These are phyloP conservation scores for Cheilosia grossa DNA, from an alignment of 2,888 invertebrate species.

Conservation along the genomic window DNA sequence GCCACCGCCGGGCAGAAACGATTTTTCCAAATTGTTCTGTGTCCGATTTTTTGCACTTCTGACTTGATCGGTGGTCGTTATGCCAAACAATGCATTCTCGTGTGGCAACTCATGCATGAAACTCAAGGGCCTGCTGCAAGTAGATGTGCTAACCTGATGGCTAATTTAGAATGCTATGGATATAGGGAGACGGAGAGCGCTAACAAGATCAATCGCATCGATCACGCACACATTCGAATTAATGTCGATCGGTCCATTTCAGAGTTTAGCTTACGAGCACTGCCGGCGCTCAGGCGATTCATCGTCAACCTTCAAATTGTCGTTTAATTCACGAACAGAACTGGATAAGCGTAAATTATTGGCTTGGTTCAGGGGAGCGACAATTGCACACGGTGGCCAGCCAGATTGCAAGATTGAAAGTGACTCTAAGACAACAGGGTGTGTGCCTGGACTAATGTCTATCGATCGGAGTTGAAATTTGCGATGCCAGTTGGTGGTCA, in stretches of 20 bases:
- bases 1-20: constrained; percentile 30
- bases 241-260: constrained; percentile 34
- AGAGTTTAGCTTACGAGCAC: constrained; percentile 21
- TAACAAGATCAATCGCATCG: constrained; percentile 72
- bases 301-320: constrained; percentile 64
- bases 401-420: constrained; percentile 26
- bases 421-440: constrained; percentile 31
- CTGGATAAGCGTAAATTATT: constrained; percentile 48
- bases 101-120: constrained; percentile 52
- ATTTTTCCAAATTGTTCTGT: constrained; percentile 53
- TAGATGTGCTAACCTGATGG: constrained; percentile 28
- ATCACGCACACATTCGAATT: constrained; percentile 60
- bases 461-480: neutral
- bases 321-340: constrained; percentile 25
- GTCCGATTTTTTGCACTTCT: constrained; percentile 22
- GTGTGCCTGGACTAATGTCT: constrained; percentile 17
- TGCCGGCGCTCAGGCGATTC: constrained; percentile 18
- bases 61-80: constrained; percentile 1
- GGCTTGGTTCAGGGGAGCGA: constrained; percentile 22
- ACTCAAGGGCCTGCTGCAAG: constrained; percentile 53
- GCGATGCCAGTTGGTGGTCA: constrained; percentile 19
- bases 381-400: constrained; percentile 24
- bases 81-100: constrained; percentile 23
- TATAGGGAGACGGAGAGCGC: constrained; percentile 43
- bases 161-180: constrained; percentile 51